Conservation (phyloP, 2,113 vertebrate genomes). For the Hippotragus niger region DNA sequence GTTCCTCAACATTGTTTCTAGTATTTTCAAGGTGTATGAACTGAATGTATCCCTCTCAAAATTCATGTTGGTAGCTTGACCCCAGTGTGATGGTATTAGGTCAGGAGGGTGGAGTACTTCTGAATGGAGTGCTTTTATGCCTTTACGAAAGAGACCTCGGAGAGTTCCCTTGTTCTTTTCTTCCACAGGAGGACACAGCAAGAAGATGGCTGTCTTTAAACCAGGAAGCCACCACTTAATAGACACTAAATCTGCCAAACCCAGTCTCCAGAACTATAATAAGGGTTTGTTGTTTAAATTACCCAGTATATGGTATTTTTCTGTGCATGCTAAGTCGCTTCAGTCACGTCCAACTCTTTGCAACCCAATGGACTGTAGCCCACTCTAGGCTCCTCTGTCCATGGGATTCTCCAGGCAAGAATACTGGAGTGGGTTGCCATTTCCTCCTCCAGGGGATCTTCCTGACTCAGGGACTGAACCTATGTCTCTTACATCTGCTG, state of each 20-base stretch:
- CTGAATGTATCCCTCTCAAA: background rate
- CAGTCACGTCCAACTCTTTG: background rate
- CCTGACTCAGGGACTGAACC: background rate
- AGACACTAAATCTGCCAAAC: background rate
- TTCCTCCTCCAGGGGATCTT: background rate
- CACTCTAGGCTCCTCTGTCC: background rate
- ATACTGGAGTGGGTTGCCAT: background rate
- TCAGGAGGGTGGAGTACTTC: background rate
- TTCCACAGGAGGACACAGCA: background rate
- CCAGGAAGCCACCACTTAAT: background rate
- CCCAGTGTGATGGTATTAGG: background rate
- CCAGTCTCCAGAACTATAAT: background rate
- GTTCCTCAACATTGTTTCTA: background rate
- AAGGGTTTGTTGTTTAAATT: background rate
- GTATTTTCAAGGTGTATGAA: background rate
- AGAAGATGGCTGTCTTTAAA: background rate
- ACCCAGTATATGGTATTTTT: background rate
- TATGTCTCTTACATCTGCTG: background rate
- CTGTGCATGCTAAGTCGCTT: background rate
- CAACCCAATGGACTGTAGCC: background rate
- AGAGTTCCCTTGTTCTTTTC: background rate
- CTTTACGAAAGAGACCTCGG: background rate
- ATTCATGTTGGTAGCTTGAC: background rate
- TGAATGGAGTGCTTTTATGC: background rate
- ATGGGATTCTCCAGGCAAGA: background rate